Evolutionary conservation across 2,888 invertebrate species (phyloP), one percentile per base, ranked within the genome.

Genomic region (Cheilosia grossa): DNA sequence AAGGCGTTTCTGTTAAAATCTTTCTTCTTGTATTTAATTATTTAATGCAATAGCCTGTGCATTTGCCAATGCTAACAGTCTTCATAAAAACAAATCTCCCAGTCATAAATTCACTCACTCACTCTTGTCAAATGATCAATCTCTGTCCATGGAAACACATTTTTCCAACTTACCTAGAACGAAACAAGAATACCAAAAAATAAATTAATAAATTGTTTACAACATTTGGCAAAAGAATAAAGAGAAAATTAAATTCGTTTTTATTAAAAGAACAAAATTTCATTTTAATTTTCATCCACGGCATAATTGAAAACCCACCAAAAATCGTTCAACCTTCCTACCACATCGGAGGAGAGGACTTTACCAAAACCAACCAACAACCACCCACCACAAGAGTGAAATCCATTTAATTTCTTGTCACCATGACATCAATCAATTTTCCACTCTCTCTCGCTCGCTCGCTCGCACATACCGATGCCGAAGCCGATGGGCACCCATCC

Each of bases 371-470:
- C 37, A n/a, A 44, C 42, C 42, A 5, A 40, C 37, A n/a, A 24
- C 54, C 47, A 37, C 58, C 49, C 51, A 59, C 53, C 19, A 24
- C 33, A 70, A 53, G 58, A 53, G 40, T 33, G 53, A 80, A 83
- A 74, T 83, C 80, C 80, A 83, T 83, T 83, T 80, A 83, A 83
- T 80, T 80, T 83, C 74, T 75, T 80, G 79, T 83, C 69, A 70
- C 83, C 83, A 83, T 83, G 80, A 80, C 83, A 83, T 83, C 74
- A 83, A 83, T 83, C 82, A 83, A 83, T 82, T 49, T 33, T 4
- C 51, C 44, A n/a, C 21, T n/a, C 56, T 59, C 17, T 53, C 17
- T 7, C 37, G 4, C 15, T 6, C 30, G 0, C 1, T 27, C 17
- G 13, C 51, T 59, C 17, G 37, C 21, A 21, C 2, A 21, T 21